Conservation (phyloP, 2,113 vertebrate genomes). For the Jaculus jaculus region DNA sequence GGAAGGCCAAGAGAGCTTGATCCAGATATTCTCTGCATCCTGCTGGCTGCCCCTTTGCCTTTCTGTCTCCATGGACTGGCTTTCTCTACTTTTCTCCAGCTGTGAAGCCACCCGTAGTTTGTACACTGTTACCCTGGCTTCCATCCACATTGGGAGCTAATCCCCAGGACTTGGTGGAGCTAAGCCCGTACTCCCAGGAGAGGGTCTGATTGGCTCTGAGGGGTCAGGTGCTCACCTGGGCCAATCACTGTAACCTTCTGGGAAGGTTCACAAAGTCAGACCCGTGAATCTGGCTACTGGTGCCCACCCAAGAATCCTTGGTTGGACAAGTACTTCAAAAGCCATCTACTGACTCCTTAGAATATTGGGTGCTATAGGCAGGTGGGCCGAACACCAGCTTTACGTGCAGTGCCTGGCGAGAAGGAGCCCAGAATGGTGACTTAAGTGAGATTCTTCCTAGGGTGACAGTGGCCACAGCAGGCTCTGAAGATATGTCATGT, state of each 20-base stretch:
- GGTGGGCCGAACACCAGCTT: not conserved
- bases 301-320: not conserved
- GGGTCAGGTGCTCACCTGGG: constrained; percentile 15
- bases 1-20: constrained; percentile 21
- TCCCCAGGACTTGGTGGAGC: not conserved
- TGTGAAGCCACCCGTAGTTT: not conserved
- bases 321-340: not conserved
- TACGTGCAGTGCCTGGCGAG: constrained; percentile 1
- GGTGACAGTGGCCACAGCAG: not conserved
- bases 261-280: constrained; percentile 38
- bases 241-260: not conserved
- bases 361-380: not conserved
- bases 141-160: constrained; percentile 10
- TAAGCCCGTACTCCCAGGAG: not conserved
- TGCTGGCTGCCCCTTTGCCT: not conserved
- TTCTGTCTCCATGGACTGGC: not conserved
- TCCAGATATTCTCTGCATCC: not conserved
- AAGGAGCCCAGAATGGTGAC: not conserved
- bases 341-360: not conserved
- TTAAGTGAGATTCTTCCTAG: not conserved
- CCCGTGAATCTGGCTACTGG: not conserved
- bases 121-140: not conserved
- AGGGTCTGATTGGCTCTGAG: constrained; percentile 59
- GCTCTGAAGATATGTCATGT: not conserved
- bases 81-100: not conserved